Evolutionary conservation across 92 coral and sea anemone species (phyloP), one percentile per base, ranked within the genome.

Genomic region (Bergia sp.): DNA sequence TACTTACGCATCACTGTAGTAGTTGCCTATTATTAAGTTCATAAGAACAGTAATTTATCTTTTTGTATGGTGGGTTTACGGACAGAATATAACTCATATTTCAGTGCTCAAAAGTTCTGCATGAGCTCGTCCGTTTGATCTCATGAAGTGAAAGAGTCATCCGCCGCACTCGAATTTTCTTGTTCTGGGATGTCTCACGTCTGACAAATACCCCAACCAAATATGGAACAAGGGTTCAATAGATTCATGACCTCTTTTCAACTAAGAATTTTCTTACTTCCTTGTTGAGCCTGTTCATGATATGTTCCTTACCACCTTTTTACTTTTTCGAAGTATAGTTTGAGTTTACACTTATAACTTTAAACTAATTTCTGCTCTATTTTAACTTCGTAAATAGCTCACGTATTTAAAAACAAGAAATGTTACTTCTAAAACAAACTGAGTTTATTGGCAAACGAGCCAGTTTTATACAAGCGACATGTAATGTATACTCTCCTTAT

Each of bases 91-190:
- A 16, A 61, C n/a, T 61, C 69, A 61, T 7, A 5, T 23, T 21
- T 3, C 23, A 61, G n/a, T 20, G n/a, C 53, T 43, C 29, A 82
- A 64, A 42, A 2, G 44, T 69, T 29, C 72, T 44, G 78, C 77
- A 74, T 84, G 64, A 36, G 37, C 50, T 53, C 43, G 57, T 36
- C 23, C 3, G 53, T 44, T 61, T 20, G 50, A n/a, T 5, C 18
- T 21, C 9, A 65, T 69, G 7, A 36, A 3, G 65, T 37, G 39
- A 43, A 76, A 11, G 58, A 12, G 83, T 9, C 41, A 0, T 43
- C 76, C 6, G 37, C 53, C 49, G 42, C 77, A 82, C 87, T 71
- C 78, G 87, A 71, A 84, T 69, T 69, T 84, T 84, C 87, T 72
- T 84, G 87, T 84, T 84, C 79, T 80, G 49, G 55, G 41, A 53